Evolutionary conservation across 1,140 invertebrate species (phyloP).

Genomic region (Diploscapter pachys): DNA sequence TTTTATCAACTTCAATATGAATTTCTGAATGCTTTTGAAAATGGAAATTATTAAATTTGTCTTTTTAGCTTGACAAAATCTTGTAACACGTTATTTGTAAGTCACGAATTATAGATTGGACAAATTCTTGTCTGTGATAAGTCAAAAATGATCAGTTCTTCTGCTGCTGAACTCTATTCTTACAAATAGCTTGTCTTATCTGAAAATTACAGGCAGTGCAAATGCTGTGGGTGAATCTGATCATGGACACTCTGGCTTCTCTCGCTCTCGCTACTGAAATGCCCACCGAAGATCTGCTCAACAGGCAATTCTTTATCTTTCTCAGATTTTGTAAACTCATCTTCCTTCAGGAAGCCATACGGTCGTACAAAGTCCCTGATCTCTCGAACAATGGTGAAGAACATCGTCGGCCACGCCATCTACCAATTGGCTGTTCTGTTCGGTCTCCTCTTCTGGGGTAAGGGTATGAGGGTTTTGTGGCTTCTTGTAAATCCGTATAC

Average conservation of each 20-base stretch:
- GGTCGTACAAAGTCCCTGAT: constrained; percentile 97
- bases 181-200: background rate
- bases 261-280: constrained; percentile 95
- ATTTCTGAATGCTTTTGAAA: too few species aligned
- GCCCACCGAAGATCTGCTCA: constrained; percentile 87
- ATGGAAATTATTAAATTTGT: too few species aligned
- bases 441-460: constrained; percentile 80
- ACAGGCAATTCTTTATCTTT: constrained; percentile 59
- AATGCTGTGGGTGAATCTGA: constrained; percentile 99
- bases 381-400: constrained; percentile 98
- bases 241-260: constrained; percentile 99
- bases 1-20: too few species aligned
- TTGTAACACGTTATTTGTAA: too few species aligned
- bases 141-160: background rate
- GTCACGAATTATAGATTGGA: too few species aligned
- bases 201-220: constrained; percentile 60
- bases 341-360: constrained; percentile 77
- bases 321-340: background rate
- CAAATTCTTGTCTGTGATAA: background rate
- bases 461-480: background rate
- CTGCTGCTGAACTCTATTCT: too few species aligned
- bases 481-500: too few species aligned
- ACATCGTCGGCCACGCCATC: constrained; percentile 91
- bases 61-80: too few species aligned
- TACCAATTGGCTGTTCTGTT: constrained; percentile 96